These are phyloP conservation scores for Aythya baeri DNA, from an alignment of 2,113 vertebrate species.

Conservation along the genomic window DNA sequence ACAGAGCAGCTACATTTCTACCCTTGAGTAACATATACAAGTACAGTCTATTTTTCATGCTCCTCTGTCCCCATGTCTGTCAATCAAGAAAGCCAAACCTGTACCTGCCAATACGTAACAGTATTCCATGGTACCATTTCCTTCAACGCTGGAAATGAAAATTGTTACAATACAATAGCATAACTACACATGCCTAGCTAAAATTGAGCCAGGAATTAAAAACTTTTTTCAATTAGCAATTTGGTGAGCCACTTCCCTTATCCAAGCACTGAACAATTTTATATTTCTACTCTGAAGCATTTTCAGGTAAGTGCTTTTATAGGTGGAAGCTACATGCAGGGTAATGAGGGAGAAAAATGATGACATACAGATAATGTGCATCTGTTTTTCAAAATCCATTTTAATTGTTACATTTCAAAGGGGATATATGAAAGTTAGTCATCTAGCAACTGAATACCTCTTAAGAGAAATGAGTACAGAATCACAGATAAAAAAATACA, in stretches of 20 bases:
- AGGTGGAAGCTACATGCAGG: background rate
- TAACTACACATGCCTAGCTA: background rate
- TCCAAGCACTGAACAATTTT: background rate
- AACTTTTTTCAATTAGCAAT: background rate
- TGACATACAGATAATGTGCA: background rate
- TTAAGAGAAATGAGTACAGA: constrained; percentile 44
- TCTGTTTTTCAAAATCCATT: constrained; percentile 68
- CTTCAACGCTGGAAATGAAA: background rate
- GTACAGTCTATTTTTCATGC: background rate
- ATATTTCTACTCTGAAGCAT: background rate
- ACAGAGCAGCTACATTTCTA: background rate
- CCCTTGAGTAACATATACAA: accelerated
- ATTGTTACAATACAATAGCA: background rate
- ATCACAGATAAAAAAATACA: constrained; percentile 61
- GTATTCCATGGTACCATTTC: background rate
- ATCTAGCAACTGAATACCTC: constrained; percentile 63
- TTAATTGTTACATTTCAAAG: constrained; percentile 79
- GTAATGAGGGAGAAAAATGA: constrained; percentile 9
- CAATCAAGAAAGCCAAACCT: background rate
- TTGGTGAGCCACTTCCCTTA: background rate
- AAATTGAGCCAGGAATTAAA: background rate
- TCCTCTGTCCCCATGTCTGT: background rate
- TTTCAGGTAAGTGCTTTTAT: background rate
- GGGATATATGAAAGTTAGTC: constrained; percentile 66
- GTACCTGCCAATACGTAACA: background rate